Conservation (phyloP, 2,888 invertebrate species). For the Agriopis leucophaearia region DNA sequence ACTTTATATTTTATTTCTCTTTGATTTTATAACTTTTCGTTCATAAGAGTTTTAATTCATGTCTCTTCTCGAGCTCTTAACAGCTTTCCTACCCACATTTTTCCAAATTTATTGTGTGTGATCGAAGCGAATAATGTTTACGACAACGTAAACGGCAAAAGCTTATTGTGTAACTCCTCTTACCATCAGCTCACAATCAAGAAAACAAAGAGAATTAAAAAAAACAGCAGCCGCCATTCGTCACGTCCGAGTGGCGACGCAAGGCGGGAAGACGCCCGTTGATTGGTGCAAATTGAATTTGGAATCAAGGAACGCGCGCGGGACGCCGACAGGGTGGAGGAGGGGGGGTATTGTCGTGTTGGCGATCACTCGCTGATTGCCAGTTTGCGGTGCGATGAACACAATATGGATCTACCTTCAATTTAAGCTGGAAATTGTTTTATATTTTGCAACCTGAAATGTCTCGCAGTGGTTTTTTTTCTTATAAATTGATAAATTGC, state of each 20-base stretch:
- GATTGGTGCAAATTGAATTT: slow-evolving; percentile 87
- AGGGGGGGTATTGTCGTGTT: slow-evolving; percentile 81
- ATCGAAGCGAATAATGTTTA: no score
- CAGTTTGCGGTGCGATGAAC: slow-evolving; percentile 79
- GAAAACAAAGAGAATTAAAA: slow-evolving; percentile 35
- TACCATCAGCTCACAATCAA: slow-evolving; percentile 27
- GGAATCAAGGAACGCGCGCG: slow-evolving; percentile 74
- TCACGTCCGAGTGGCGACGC: slow-evolving; percentile 74
- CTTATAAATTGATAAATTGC: no score
- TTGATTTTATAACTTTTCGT: no score
- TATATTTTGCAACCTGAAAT: not conserved
- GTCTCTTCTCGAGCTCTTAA: no score
- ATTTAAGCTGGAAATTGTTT: not conserved
- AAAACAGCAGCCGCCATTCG: slow-evolving; percentile 30
- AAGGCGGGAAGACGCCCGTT: slow-evolving; percentile 85
- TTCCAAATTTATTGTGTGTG: no score
- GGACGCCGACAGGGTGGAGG: slow-evolving; percentile 45
- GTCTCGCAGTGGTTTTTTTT: no score
- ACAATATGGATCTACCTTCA: slow-evolving; percentile 36
- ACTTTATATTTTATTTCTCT: no score
- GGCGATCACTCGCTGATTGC: slow-evolving; percentile 86
- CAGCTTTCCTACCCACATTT: no score
- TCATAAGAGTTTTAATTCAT: no score
- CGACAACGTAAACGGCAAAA: not conserved
- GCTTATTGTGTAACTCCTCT: not conserved